These are phyloP conservation scores for Melangyna quadrimaculata DNA, from an alignment of 2,888 invertebrate species.

Conservation along the genomic window DNA sequence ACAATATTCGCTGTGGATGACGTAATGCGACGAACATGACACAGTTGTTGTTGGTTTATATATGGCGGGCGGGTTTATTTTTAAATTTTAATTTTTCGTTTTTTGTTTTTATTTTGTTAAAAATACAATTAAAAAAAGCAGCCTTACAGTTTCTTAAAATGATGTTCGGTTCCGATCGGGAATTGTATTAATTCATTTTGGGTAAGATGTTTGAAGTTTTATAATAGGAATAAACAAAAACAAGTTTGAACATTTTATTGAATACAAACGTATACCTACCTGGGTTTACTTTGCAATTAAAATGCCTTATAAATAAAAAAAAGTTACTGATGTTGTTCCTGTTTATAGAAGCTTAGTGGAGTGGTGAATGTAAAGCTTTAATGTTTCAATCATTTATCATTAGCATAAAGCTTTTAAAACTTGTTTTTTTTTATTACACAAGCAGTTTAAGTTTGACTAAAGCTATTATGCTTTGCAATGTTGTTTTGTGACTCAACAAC, in stretches of 20 bases:
- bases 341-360: neutral
- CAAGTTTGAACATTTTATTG: neutral
- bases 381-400: neutral
- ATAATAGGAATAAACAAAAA: neutral
- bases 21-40: slow-evolving; percentile 63
- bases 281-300: neutral
- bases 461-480: neutral
- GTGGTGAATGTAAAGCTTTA: neutral
- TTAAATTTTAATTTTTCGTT: slow-evolving; percentile 20
- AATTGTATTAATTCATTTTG: neutral
- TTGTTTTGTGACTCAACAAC: neutral
- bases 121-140: neutral
- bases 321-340: neutral
- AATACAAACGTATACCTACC: neutral
- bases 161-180: neutral
- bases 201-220: neutral
- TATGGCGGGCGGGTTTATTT: slow-evolving; percentile 42
- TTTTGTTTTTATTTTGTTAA: neutral
- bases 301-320: neutral
- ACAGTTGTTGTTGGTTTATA: slow-evolving; percentile 48
- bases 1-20: slow-evolving; percentile 40
- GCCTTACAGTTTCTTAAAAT: neutral
- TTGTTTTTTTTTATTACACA: neutral
- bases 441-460: neutral
- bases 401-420: slow-evolving; percentile 4